Evolutionary conservation across 2,797 vertebrate species (phyloP), one percentile per base, ranked within the genome.

Genomic region (Meriones psammophilus): DNA sequence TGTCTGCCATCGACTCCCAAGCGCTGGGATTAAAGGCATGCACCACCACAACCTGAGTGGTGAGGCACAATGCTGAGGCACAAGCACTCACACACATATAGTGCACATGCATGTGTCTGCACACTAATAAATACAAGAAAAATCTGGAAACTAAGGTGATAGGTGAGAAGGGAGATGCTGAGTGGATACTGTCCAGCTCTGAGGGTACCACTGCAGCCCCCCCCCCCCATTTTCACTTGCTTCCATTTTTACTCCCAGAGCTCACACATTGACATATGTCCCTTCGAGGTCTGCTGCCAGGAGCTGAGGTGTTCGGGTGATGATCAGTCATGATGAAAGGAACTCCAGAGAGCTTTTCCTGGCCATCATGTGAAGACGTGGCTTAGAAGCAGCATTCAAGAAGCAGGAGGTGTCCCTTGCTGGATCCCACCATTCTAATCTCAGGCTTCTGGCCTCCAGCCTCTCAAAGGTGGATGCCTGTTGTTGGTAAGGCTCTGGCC

Each of bases 141-240:
- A 10, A 83, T 17, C 0, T 8, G 33, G 26, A 66, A 42, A 66
- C 60, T 17, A 33, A 8, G 20, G 88, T 33, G 54, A 4, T 5
- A 9, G 2, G 1, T 36, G 3, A 36, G 22, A 7, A 9, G 39
- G 9, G 22, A 28, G 26, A 1, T 0, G 0, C 68, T 15, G 54
- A 6, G 0, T 36, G 18, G 33, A 20, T 24, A 20, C 39, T 39
- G 60, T 10, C 18, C 18, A 2, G 10, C 0, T 3, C 8, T 1
- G n/a, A 58, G 36, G 46, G 50, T 3, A n/a, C 66, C 24, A 14
- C 14, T 28, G 24, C 8, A 20, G n/a, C 42, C 12, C 50, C 18
- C n/a, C n/a, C 39, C 50, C 30, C 76, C 26, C 8, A 46, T 54
- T 78, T 56, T 78, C 50, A 20, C 24, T 54, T 78, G 54, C 30